Evolutionary conservation across 2,888 invertebrate species (phyloP).

Genomic region (Azorinus chamasolen): DNA sequence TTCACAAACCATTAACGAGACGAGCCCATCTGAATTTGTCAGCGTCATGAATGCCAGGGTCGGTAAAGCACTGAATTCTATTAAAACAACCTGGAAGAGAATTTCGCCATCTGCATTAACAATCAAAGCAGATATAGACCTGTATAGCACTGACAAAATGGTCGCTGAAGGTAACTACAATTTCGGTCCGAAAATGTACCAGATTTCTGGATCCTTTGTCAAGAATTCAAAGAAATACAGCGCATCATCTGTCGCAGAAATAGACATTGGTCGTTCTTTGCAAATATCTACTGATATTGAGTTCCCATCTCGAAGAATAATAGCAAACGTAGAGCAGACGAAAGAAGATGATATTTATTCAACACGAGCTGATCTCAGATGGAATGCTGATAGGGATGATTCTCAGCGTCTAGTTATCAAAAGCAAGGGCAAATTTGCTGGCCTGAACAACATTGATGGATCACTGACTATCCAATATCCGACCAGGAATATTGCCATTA

Average conservation of each 20-base stretch:
- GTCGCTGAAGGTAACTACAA: slow-evolving; percentile 59
- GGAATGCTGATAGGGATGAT: slow-evolving; percentile 74
- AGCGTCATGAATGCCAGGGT: slow-evolving; percentile 62
- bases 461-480: slow-evolving; percentile 61
- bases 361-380: slow-evolving; percentile 65
- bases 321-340: slow-evolving; percentile 60
- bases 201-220: slow-evolving; percentile 42
- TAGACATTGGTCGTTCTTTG: slow-evolving; percentile 37
- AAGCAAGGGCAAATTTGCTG: slow-evolving; percentile 52
- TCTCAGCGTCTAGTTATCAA: slow-evolving; percentile 51
- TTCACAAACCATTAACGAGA: slow-evolving; percentile 67
- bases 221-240: slow-evolving; percentile 60
- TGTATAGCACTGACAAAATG: slow-evolving; percentile 58
- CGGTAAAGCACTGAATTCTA: slow-evolving; percentile 57
- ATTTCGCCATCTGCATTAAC: slow-evolving; percentile 45
- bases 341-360: slow-evolving; percentile 45
- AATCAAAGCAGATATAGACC: slow-evolving; percentile 63
- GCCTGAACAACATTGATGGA: slow-evolving; percentile 50
- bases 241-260: slow-evolving; percentile 48
- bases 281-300: slow-evolving; percentile 60
- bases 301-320: slow-evolving; percentile 66
- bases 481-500: slow-evolving; percentile 47
- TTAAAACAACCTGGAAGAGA: slow-evolving; percentile 61
- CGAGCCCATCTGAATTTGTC: slow-evolving; percentile 57
- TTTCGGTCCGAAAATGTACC: slow-evolving; percentile 61